Evolutionary conservation across 2,888 invertebrate genomes (phyloP).

Genomic region (Deilephila porcellus): DNA sequence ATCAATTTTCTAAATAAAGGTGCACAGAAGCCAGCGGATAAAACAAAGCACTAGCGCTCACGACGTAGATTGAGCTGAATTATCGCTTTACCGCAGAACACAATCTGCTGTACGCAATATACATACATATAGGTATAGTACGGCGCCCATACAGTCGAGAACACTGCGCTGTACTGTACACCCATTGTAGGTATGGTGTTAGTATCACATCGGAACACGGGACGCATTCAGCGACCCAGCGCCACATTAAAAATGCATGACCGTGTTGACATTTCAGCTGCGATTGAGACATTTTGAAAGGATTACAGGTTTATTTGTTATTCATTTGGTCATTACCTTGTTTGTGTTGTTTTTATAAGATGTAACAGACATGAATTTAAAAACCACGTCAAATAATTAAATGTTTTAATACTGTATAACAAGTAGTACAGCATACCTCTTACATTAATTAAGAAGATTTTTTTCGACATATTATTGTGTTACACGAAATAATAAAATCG

Average conservation of each 20-base stretch:
- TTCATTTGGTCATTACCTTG: background rate
- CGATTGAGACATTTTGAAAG: background rate
- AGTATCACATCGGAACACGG: slow-evolving; percentile 40
- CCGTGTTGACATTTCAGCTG: background rate
- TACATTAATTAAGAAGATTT: too few relatives aligned
- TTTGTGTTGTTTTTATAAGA: background rate
- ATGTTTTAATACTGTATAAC: too few relatives aligned
- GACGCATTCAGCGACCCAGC: slow-evolving; percentile 7
- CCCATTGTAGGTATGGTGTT: slow-evolving; percentile 38
- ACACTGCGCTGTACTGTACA: slow-evolving; percentile 25
- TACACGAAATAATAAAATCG: too few relatives aligned
- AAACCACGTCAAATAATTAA: too few relatives aligned
- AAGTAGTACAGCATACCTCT: too few relatives aligned
- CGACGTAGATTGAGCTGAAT: slow-evolving; percentile 85
- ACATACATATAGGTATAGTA: background rate
- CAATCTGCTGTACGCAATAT: slow-evolving; percentile 63
- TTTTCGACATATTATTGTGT: too few relatives aligned
- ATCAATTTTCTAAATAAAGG: slow-evolving; percentile 85
- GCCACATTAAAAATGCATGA: background rate
- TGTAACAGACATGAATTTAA: too few relatives aligned
- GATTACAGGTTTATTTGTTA: background rate
- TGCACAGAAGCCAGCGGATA: slow-evolving; percentile 83
- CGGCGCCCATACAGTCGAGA: background rate
- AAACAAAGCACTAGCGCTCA: slow-evolving; percentile 82
- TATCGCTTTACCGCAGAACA: slow-evolving; percentile 85